phyloP scores from a whole-genome alignment of 2,797 vertebrate genomes.

The Australoheros facetus region DNA sequence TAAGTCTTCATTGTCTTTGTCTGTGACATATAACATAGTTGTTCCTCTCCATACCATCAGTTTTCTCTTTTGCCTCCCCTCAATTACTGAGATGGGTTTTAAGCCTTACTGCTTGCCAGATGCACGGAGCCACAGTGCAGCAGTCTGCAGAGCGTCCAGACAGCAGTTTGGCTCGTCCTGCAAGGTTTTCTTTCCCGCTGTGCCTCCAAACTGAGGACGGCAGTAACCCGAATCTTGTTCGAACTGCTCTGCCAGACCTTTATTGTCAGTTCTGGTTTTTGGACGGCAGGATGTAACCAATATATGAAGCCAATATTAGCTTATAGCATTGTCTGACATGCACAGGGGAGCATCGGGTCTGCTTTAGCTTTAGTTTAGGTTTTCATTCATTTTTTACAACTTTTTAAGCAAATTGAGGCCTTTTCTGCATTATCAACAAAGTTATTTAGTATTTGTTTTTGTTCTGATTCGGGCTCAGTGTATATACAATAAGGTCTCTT shows the following conservation, averaged over 20 bases:
- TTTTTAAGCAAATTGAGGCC: not conserved
- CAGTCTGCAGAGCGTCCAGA: conserved; percentile 39
- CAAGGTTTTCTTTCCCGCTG: not conserved
- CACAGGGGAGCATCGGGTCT: not conserved
- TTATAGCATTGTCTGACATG: not conserved
- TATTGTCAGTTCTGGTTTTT: not conserved
- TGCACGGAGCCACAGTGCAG: conserved; percentile 26
- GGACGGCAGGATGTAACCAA: conserved; percentile 1
- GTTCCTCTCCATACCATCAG: not conserved
- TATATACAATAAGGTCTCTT: not conserved
- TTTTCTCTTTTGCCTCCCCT: conserved; percentile 39
- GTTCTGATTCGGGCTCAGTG: not conserved
- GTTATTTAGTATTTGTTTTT: not conserved
- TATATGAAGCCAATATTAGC: not conserved
- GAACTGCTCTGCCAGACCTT: not conserved
- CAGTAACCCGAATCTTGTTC: conserved; percentile 2
- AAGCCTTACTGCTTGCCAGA: conserved; percentile 41
- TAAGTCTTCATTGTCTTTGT: not conserved
- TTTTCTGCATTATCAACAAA: not conserved
- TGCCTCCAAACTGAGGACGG: conserved; percentile 3
- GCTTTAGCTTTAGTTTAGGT: not conserved
- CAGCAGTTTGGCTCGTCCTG: conserved; percentile 36
- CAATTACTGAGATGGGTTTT: conserved; percentile 41
- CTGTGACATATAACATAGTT: not conserved
- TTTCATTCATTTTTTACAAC: not conserved